phyloP scores from a whole-genome alignment of 1,140 invertebrate genomes.

The Cherax destructor region DNA sequence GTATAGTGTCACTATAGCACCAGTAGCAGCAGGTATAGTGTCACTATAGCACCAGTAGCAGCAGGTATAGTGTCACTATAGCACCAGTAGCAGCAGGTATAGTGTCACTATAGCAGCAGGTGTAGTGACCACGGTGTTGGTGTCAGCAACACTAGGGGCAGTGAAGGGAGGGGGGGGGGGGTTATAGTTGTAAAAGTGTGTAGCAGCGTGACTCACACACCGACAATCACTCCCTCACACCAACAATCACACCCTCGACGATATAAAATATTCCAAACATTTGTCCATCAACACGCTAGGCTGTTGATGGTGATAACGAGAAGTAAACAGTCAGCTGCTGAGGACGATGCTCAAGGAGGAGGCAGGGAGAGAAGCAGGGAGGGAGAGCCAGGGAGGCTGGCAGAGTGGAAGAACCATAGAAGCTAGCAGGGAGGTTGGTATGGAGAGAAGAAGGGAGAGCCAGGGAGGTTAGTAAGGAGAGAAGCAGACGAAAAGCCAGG shows the following conservation, averaged over 20 bases:
- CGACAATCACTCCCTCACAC: conserved; percentile 7
- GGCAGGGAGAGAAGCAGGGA: conserved; percentile 12
- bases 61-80: no score
- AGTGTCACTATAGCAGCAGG: no score
- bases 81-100: no score
- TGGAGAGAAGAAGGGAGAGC: not conserved
- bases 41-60: no score
- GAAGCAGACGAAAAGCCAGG: not conserved
- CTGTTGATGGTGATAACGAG: conserved; percentile 16
- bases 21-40: no score
- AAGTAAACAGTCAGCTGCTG: conserved; percentile 6
- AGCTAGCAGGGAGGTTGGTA: not conserved
- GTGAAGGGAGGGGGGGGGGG: not conserved
- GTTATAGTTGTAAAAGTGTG: not conserved
- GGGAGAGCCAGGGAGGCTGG: no score
- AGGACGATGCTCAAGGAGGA: not conserved
- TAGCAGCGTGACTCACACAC: not conserved
- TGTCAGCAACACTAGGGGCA: no score
- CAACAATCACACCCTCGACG: conserved; percentile 8
- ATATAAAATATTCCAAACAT: conserved; percentile 31
- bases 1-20: no score
- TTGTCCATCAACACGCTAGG: conserved; percentile 19
- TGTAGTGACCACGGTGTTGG: no score
- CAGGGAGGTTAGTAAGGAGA: not conserved
- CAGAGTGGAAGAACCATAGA: not conserved